phyloP scores from a whole-genome alignment of 1,140 invertebrate genomes.

The Philopotamus ludificatus region DNA sequence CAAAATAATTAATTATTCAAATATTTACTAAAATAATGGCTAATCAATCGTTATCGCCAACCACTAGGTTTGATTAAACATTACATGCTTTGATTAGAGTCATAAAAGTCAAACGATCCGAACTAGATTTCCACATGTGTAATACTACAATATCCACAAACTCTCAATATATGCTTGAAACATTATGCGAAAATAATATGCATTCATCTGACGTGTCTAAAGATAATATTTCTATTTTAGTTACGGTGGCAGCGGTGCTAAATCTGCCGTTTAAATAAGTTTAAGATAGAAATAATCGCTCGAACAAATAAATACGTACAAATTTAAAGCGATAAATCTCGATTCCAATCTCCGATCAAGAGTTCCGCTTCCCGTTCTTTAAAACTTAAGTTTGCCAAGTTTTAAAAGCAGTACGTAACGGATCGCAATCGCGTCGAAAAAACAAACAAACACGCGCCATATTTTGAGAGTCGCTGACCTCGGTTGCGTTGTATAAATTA shows the following conservation, averaged over 20 bases:
- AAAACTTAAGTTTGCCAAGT: background rate
- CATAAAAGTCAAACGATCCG: no score
- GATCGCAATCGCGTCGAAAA: background rate
- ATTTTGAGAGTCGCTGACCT: slow-evolving; percentile 9
- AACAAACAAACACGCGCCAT: background rate
- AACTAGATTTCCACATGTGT: no score
- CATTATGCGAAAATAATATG: background rate
- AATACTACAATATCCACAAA: background rate
- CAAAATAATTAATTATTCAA: no score
- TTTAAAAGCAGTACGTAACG: no score
- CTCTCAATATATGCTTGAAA: background rate
- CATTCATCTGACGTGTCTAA: background rate
- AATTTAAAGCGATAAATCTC: no score
- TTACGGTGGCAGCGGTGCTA: background rate
- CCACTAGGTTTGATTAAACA: no score
- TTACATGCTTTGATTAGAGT: no score
- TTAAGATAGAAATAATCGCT: background rate
- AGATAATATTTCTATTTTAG: background rate
- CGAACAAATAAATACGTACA: background rate
- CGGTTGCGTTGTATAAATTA: background rate
- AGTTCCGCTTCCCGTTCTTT: no score
- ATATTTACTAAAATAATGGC: no score
- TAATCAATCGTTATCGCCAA: no score
- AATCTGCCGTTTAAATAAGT: background rate
- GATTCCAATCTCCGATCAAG: no score